These are phyloP conservation scores for Dipodomys stephensi DNA, from an alignment of 2,113 vertebrate species.

Conservation along the genomic window DNA sequence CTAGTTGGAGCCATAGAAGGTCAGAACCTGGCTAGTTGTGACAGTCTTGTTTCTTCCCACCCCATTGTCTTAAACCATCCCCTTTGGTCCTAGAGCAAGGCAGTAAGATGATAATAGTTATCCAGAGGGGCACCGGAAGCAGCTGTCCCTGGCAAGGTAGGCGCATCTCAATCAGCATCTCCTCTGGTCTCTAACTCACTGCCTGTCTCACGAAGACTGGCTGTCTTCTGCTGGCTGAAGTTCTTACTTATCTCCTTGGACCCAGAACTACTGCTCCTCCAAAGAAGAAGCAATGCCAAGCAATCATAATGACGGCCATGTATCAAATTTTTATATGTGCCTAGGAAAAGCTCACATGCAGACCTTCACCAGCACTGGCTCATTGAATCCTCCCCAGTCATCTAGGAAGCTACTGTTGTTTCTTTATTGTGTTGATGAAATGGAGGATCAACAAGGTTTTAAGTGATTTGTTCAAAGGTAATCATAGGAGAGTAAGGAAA, in stretches of 20 bases:
- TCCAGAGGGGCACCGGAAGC: neutral
- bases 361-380: neutral
- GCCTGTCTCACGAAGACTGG: neutral
- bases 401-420: neutral
- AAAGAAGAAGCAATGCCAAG: neutral
- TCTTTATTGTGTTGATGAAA: neutral
- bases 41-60: neutral
- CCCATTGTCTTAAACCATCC: rapidly evolving
- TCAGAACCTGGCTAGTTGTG: neutral
- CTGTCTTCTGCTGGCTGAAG: neutral
- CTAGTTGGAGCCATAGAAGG: neutral
- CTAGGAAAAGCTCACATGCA: rapidly evolving
- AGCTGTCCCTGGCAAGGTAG: no score
- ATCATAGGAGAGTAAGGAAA: neutral
- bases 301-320: no score
- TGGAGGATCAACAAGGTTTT: neutral
- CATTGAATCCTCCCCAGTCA: neutral
- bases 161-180: no score
- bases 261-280: neutral
- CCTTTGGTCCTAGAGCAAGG: neutral
- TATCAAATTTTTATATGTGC: rapidly evolving
- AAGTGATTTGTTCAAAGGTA: neutral
- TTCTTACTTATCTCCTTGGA: neutral
- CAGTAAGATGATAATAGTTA: neutral
- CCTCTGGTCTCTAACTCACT: neutral